A percentile compares a stretch with the other conserved stretches of the same genome.
Conservation (phyloP, 1,140 invertebrate species). For the Drosophila nigromelanica region DNA sequence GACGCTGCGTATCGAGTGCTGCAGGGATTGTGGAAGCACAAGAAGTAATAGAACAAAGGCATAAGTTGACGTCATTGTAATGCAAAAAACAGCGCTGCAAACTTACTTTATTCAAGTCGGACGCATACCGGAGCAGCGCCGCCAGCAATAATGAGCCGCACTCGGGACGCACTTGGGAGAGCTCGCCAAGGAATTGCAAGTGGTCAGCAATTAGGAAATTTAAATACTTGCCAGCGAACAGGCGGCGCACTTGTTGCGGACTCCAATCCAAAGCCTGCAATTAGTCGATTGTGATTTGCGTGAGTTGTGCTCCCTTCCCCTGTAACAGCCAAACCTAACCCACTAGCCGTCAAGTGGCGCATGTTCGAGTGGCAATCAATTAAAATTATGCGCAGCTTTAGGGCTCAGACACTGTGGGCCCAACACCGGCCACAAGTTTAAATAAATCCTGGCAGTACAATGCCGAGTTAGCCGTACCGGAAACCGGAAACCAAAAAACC, state of each 20-base stretch:
- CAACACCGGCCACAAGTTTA: slow-evolving; percentile 34
- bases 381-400: slow-evolving; percentile 71
- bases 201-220: slow-evolving; percentile 83
- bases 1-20: slow-evolving; percentile 68
- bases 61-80: slow-evolving; percentile 45
- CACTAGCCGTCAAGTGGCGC: slow-evolving; percentile 72
- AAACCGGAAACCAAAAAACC: slow-evolving; percentile 31
- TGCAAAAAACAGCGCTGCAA: slow-evolving; percentile 52
- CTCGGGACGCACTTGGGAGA: slow-evolving; percentile 72
- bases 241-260: slow-evolving; percentile 78
- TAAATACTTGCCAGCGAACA: slow-evolving; percentile 71
- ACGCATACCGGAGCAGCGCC: slow-evolving; percentile 54
- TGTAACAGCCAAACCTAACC: not conserved
- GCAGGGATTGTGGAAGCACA: slow-evolving; percentile 5
- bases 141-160: slow-evolving; percentile 76
- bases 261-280: slow-evolving; percentile 71
- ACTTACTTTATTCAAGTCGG: slow-evolving; percentile 64
- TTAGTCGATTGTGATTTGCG: slow-evolving; percentile 56
- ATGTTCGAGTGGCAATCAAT: slow-evolving; percentile 77
- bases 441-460: slow-evolving; percentile 20
- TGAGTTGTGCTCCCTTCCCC: not conserved
- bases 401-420: slow-evolving; percentile 17
- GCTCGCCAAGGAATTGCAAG: slow-evolving; percentile 79
- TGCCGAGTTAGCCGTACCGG: not conserved
- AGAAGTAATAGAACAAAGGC: slow-evolving; percentile 17